Percentiles rank a stretch among this genome's conserved stretches.
These are phyloP conservation scores for Aromia moschata DNA, from an alignment of 2,888 invertebrate genomes.

Conservation along the genomic window DNA sequence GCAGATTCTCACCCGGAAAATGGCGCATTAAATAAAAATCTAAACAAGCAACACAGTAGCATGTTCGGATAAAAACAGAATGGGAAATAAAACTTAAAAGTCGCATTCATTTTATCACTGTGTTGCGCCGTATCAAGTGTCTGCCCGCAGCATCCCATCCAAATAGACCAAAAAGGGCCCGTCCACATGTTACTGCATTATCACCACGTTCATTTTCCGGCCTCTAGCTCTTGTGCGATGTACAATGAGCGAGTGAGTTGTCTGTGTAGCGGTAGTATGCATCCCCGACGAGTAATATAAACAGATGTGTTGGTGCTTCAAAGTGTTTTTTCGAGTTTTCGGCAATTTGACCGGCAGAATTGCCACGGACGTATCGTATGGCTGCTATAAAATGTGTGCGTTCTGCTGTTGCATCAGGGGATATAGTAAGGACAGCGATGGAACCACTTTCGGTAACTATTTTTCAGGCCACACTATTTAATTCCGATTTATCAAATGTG, in stretches of 20 bases:
- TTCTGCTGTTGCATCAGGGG: constrained; percentile 48
- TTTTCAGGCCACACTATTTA: too few species aligned
- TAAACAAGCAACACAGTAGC: too few species aligned
- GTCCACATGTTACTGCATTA: constrained; percentile 16
- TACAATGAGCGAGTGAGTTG: constrained; percentile 32
- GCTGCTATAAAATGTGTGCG: constrained; percentile 53
- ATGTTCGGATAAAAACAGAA: too few species aligned
- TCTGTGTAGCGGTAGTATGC: constrained; percentile 18
- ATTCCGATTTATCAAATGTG: too few species aligned
- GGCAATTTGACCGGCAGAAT: constrained; percentile 54
- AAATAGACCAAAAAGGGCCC: constrained; percentile 9
- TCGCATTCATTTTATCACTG: not conserved
- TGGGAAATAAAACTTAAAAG: not conserved
- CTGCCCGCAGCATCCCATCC: constrained; percentile 1
- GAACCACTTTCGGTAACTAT: constrained; percentile 24
- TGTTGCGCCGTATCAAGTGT: not conserved
- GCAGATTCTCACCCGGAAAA: too few species aligned
- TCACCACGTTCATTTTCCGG: constrained; percentile 4
- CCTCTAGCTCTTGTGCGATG: constrained; percentile 35
- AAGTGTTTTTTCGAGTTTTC: constrained; percentile 56
- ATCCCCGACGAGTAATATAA: constrained; percentile 21
- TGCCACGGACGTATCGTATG: constrained; percentile 49
- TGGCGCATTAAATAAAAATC: too few species aligned
- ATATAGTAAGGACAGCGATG: constrained; percentile 5
- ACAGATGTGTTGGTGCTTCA: constrained; percentile 56